Conservation (phyloP, 2,888 invertebrate genomes). For the Zonitis immaculata region DNA sequence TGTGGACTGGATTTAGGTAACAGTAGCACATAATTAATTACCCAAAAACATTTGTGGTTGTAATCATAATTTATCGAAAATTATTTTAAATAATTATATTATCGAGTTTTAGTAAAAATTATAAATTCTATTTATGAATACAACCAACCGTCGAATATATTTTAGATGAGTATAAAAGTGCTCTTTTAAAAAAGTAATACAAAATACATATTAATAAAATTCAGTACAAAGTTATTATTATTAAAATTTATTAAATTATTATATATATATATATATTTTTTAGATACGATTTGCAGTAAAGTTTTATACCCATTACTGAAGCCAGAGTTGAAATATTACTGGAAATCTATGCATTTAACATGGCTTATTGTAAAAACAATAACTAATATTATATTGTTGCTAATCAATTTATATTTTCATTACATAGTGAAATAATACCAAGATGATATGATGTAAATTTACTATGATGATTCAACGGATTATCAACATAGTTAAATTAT, state of each 20-base stretch:
- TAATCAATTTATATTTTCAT: background rate
- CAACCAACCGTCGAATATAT: slow-evolving; percentile 18
- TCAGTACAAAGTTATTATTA: slow-evolving; percentile 32
- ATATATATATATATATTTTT: slow-evolving; percentile 14
- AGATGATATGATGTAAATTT: background rate
- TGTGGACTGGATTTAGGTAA: slow-evolving; percentile 23
- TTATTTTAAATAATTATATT: background rate
- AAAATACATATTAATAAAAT: slow-evolving; percentile 32
- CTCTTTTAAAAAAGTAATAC: slow-evolving; percentile 31
- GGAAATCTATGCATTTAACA: background rate
- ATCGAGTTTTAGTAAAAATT: background rate
- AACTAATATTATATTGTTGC: background rate
- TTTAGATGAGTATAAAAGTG: slow-evolving; percentile 30
- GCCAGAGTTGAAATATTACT: slow-evolving; percentile 9
- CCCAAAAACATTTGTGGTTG: slow-evolving; percentile 20
- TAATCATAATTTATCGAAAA: slow-evolving; percentile 13
- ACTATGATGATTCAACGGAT: background rate
- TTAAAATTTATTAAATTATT: slow-evolving; percentile 29
- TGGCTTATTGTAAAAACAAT: background rate
- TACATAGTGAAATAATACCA: background rate
- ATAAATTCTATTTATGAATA: slow-evolving; percentile 13
- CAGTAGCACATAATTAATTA: slow-evolving; percentile 23
- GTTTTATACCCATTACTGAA: slow-evolving; percentile 19
- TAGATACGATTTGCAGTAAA: slow-evolving; percentile 9
- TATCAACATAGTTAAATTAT: background rate